These are phyloP conservation scores for Botia almorhae DNA, from an alignment of 2,797 vertebrate species.

Conservation along the genomic window DNA sequence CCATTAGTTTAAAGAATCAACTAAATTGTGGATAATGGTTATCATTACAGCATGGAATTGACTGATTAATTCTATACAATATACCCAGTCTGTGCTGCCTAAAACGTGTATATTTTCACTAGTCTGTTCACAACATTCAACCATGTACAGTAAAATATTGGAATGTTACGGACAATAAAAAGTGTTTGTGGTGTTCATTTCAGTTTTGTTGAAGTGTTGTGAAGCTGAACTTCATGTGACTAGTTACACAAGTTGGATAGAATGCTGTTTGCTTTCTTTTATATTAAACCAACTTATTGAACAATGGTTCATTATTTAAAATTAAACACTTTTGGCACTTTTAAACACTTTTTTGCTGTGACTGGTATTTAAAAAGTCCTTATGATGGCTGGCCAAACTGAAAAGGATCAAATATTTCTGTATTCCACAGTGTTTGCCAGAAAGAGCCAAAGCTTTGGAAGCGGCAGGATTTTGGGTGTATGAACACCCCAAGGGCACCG, in stretches of 20 bases:
- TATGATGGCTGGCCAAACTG: not conserved
- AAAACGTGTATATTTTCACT: no score
- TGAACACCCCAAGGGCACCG: not conserved
- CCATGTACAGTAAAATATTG: no score
- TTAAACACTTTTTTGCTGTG: no score
- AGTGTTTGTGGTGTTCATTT: no score
- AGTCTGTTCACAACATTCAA: no score
- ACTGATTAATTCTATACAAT: no score
- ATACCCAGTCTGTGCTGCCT: no score
- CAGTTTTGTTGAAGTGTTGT: no score
- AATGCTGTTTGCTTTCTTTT: not conserved
- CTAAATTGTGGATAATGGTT: not conserved
- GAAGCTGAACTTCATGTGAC: no score
- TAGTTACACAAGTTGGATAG: no score
- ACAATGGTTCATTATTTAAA: not conserved
- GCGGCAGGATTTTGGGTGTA: not conserved
- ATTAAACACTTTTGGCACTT: not conserved
- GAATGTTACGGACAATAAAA: no score
- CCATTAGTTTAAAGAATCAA: not conserved
- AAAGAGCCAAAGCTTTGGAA: not conserved
- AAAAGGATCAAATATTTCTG: not conserved
- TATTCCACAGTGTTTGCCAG: not conserved
- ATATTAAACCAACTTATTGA: not conserved
- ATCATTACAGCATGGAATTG: no score
- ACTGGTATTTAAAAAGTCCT: not conserved